These are phyloP conservation scores for Aphidius gifuensis DNA, from an alignment of 1,140 invertebrate genomes.

Conservation along the genomic window DNA sequence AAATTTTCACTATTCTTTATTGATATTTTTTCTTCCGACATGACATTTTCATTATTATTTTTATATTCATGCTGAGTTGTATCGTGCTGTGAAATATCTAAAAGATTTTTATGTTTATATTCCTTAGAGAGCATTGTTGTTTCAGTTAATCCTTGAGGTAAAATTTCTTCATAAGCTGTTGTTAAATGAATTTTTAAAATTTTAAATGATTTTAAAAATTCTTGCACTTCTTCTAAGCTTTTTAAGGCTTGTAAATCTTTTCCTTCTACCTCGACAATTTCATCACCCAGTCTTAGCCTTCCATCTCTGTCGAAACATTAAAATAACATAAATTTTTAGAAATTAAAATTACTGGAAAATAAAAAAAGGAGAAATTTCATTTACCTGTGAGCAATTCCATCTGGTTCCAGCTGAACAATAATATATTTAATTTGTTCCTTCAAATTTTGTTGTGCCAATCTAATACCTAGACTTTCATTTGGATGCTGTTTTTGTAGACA, in stretches of 20 bases:
- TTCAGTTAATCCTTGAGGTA: conserved; percentile 45
- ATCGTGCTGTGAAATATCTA: conserved; percentile 36
- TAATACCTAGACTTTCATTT: conserved; percentile 68
- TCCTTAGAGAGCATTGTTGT: conserved; percentile 28
- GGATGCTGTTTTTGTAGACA: conserved; percentile 58
- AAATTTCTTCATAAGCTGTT: conserved; percentile 48
- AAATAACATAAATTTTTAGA: conserved; percentile 13
- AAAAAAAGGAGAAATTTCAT: not conserved
- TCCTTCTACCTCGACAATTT: conserved; percentile 84
- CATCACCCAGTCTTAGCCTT: conserved; percentile 74
- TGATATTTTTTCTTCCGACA: conserved; percentile 22
- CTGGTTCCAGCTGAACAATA: conserved; percentile 76
- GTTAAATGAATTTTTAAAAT: conserved; percentile 44
- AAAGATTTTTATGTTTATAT: conserved; percentile 44
- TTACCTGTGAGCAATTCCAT: conserved; percentile 76
- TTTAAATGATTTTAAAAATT: conserved; percentile 48
- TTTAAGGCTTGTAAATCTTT: conserved; percentile 72
- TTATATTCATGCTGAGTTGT: conserved; percentile 8
- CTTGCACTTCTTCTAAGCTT: conserved; percentile 63
- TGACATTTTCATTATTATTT: too few relatives aligned
- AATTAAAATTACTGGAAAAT: not conserved
- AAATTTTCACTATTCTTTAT: conserved; percentile 18
- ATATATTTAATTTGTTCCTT: conserved; percentile 69
- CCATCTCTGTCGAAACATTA: conserved; percentile 64
- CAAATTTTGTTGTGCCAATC: conserved; percentile 64